Evolutionary conservation across 2,797 vertebrate species (phyloP).

Genomic region (Limosa lapponica): DNA sequence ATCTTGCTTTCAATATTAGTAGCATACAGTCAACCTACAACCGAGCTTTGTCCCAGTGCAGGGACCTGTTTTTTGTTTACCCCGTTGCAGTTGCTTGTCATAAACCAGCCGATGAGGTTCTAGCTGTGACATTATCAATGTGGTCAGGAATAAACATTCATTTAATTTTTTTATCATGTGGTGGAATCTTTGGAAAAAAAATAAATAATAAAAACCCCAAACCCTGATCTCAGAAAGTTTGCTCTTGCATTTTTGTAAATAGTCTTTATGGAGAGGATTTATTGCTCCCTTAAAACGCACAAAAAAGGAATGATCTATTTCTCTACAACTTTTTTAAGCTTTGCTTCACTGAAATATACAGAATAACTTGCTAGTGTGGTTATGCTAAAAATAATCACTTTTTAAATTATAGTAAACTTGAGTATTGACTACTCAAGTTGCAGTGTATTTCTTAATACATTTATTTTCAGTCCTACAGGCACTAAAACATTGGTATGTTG

Average conservation of each 20-base stretch:
- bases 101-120: neutral
- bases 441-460: neutral
- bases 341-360: conserved; percentile 57
- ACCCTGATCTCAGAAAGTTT: neutral
- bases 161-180: conserved; percentile 16
- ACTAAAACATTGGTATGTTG: neutral
- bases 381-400: neutral
- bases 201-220: neutral
- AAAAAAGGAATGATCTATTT: neutral
- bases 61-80: conserved; percentile 23
- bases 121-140: neutral
- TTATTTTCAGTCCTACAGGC: neutral
- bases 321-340: neutral
- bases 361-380: neutral
- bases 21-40: neutral
- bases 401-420: neutral
- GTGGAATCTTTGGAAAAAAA: neutral
- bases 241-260: conserved; percentile 33
- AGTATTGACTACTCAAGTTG: neutral
- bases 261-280: neutral
- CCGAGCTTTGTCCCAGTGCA: neutral
- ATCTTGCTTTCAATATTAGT: neutral
- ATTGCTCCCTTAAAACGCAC: neutral
- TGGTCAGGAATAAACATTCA: conserved; percentile 2
- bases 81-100: conserved; percentile 11